Conservation (phyloP, 2,888 invertebrate genomes). For the Idaea straminata region DNA sequence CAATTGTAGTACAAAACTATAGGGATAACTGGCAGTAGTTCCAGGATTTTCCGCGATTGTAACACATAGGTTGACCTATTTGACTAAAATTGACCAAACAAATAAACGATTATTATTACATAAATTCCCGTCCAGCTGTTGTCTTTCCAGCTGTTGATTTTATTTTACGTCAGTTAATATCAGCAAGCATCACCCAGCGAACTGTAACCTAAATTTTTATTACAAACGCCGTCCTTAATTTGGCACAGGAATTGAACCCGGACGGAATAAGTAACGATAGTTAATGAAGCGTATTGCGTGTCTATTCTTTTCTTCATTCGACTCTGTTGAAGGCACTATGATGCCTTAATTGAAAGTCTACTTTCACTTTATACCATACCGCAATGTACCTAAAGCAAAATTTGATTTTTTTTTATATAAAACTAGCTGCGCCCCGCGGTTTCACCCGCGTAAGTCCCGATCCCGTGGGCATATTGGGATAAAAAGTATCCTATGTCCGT, state of each 20-base stretch:
- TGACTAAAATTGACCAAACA: neutral
- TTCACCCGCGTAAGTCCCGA: too few relatives aligned
- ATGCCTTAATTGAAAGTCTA: slow-evolving; percentile 21
- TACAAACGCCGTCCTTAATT: slow-evolving; percentile 42
- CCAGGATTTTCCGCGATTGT: too few relatives aligned
- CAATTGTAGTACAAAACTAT: neutral
- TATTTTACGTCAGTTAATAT: slow-evolving; percentile 27
- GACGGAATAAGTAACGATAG: slow-evolving; percentile 46
- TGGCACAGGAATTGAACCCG: slow-evolving; percentile 40
- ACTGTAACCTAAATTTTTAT: slow-evolving; percentile 43
- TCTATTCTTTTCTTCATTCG: slow-evolving; percentile 34
- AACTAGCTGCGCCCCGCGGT: too few relatives aligned
- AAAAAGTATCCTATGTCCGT: too few relatives aligned
- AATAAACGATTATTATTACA: slow-evolving; percentile 4
- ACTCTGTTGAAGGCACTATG: slow-evolving; percentile 23
- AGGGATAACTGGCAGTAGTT: neutral
- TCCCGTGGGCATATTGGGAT: too few relatives aligned
- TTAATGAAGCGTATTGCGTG: slow-evolving; percentile 34
- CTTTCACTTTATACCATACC: slow-evolving; percentile 3
- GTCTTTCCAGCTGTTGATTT: slow-evolving; percentile 32
- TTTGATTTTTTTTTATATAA: too few relatives aligned
- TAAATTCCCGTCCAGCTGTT: slow-evolving; percentile 31
- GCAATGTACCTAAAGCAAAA: neutral
- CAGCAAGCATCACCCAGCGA: slow-evolving; percentile 25
- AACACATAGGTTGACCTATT: neutral